phyloP scores from a whole-genome alignment of 2,113 vertebrate genomes.

The Lethenteron camtschaticum region DNA sequence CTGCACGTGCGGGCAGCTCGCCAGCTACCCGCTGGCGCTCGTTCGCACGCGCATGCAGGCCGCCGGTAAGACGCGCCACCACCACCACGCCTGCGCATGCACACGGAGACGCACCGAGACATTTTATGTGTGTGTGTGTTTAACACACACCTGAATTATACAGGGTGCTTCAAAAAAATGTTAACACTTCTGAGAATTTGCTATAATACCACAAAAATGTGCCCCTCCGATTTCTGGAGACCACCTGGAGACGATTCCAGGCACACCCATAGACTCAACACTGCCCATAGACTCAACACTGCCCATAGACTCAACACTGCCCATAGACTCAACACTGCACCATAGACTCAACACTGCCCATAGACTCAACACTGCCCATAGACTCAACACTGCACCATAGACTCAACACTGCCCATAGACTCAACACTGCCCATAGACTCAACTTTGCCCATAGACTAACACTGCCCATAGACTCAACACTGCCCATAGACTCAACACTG shows the following conservation, averaged over 20 bases:
- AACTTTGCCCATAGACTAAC: too few species aligned
- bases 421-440: too few species aligned
- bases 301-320: too few species aligned
- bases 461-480: too few species aligned
- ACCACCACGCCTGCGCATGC: not conserved
- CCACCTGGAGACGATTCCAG: not conserved
- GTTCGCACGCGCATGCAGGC: constrained; percentile 92
- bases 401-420: too few species aligned
- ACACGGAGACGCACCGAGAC: not conserved
- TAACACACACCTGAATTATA: not conserved
- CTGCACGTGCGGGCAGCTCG: constrained; percentile 74
- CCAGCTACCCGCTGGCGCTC: constrained; percentile 75
- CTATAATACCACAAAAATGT: not conserved
- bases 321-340: too few species aligned
- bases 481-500: too few species aligned
- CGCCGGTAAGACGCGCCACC: constrained; percentile 39
- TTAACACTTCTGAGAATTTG: not conserved
- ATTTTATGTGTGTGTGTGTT: not conserved
- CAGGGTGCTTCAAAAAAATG: not conserved
- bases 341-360: too few species aligned
- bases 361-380: too few species aligned
- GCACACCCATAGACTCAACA: not conserved
- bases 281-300: too few species aligned
- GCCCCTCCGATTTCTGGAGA: too few species aligned
- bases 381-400: too few species aligned